Evolutionary conservation across 2,797 vertebrate species (phyloP).

Genomic region (Fundulus diaphanus): DNA sequence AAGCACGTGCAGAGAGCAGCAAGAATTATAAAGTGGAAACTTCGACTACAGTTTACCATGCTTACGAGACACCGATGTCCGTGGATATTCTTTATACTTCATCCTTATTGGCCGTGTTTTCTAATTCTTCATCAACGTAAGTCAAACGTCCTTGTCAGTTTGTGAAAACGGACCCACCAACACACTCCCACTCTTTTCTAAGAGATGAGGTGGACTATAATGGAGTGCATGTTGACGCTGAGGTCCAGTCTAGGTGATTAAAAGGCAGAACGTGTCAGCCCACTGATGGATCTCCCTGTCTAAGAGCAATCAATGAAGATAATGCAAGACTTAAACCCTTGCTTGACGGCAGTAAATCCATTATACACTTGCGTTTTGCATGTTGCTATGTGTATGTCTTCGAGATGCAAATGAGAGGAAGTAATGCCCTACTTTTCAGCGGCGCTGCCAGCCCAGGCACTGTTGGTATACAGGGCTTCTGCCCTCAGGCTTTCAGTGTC

Average conservation of each 20-base stretch:
- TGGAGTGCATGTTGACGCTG: constrained; percentile 24
- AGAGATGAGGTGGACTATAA: constrained; percentile 1
- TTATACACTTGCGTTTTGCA: constrained; percentile 22
- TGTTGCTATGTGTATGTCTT: constrained; percentile 33
- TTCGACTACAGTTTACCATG: not conserved
- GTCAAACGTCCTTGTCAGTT: not conserved
- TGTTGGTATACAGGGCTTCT: constrained; percentile 23
- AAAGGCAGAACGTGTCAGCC: constrained; percentile 34
- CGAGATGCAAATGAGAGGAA: constrained; percentile 36
- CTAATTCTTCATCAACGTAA: not conserved
- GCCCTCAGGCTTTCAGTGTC: constrained; percentile 44
- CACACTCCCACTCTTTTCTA: not conserved
- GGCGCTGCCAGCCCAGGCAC: constrained; percentile 49
- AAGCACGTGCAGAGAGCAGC: constrained; percentile 11
- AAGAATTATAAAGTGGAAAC: constrained; percentile 6
- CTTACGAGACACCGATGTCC: not conserved
- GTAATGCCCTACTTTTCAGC: constrained; percentile 65
- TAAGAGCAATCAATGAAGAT: constrained; percentile 34
- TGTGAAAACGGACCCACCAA: not conserved
- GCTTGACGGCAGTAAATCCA: constrained; percentile 20
- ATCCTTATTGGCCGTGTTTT: not conserved
- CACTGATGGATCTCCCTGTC: constrained; percentile 18
- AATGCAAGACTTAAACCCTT: constrained; percentile 9
- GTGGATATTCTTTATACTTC: not conserved
- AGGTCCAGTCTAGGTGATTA: constrained; percentile 46